These are phyloP conservation scores for Trachelus stipa DNA, from an alignment of 2,888 invertebrate species.

Conservation along the genomic window DNA sequence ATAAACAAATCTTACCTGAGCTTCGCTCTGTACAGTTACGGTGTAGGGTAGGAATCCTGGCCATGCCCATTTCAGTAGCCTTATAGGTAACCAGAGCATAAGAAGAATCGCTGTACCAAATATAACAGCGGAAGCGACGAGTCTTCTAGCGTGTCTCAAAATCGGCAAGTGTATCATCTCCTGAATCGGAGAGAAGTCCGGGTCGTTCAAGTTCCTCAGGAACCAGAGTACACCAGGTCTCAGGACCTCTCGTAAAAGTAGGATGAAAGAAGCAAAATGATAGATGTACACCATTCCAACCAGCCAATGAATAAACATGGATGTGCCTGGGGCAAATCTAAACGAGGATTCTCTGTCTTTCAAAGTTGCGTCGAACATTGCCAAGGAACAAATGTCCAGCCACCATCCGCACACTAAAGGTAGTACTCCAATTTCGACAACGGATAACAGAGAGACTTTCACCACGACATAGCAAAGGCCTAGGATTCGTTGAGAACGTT, in stretches of 20 bases:
- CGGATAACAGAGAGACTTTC: slow-evolving; percentile 92
- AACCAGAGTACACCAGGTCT: slow-evolving; percentile 99
- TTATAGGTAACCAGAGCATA: slow-evolving; percentile 95
- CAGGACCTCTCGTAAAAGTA: slow-evolving; percentile 91
- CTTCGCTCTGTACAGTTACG: slow-evolving; percentile 84
- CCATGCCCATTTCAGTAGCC: slow-evolving; percentile 82
- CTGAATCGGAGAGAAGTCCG: slow-evolving; percentile 99
- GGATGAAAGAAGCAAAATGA: slow-evolving; percentile 97
- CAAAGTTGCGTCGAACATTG: slow-evolving; percentile 90
- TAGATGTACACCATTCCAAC: slow-evolving; percentile 99
- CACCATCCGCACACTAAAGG: slow-evolving; percentile 99
- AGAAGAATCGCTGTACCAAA: slow-evolving; percentile 96
- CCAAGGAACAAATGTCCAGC: slow-evolving; percentile 96
- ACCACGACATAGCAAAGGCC: slow-evolving; percentile 94
- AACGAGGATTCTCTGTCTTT: slow-evolving; percentile 91
- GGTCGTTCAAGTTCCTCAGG: slow-evolving; percentile 96
- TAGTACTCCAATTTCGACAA: slow-evolving; percentile 96
- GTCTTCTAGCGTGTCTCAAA: slow-evolving; percentile 87
- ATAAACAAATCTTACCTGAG: slow-evolving; percentile 71
- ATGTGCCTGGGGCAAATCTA: slow-evolving; percentile 92
- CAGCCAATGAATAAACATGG: slow-evolving; percentile 98
- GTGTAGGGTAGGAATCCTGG: slow-evolving; percentile 96
- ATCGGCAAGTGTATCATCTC: slow-evolving; percentile 99
- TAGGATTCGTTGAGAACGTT: slow-evolving; percentile 84
- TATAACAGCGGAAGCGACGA: slow-evolving; percentile 93